Evolutionary conservation across 2,113 vertebrate species (phyloP).

Genomic region (Gavia stellata): DNA sequence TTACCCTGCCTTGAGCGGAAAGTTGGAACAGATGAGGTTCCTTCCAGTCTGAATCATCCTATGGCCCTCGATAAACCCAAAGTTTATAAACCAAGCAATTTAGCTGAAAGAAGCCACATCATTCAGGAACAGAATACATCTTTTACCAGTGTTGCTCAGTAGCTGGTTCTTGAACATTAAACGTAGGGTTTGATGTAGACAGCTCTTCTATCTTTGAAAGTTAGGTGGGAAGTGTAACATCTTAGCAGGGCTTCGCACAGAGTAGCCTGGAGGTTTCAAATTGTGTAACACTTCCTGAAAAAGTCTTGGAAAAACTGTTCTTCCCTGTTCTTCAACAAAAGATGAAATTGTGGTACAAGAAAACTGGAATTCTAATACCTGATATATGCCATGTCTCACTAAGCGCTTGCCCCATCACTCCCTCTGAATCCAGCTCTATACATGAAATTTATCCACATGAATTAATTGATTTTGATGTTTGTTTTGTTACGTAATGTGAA

Average conservation of each 20-base stretch:
- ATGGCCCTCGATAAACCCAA: neutral
- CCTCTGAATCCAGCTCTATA: neutral
- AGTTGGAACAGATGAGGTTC: neutral
- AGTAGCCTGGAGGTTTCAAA: neutral
- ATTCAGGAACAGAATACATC: neutral
- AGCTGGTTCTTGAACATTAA: neutral
- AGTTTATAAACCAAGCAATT: neutral
- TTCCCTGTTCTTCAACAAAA: neutral
- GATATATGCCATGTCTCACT: neutral
- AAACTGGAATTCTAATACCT: neutral
- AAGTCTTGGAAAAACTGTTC: neutral
- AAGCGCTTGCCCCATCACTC: neutral
- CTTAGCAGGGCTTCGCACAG: neutral
- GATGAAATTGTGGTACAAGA: neutral
- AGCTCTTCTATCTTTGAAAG: neutral
- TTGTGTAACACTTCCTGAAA: neutral
- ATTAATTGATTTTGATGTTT: neutral
- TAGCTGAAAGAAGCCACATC: neutral
- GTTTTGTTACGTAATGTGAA: neutral
- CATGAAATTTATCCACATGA: neutral
- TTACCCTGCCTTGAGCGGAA: neutral
- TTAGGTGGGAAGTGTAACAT: neutral
- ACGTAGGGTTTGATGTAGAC: neutral
- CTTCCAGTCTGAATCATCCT: neutral
- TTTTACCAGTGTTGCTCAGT: neutral